Conservation (phyloP, 2,113 vertebrate genomes). For the Noctilio leporinus region DNA sequence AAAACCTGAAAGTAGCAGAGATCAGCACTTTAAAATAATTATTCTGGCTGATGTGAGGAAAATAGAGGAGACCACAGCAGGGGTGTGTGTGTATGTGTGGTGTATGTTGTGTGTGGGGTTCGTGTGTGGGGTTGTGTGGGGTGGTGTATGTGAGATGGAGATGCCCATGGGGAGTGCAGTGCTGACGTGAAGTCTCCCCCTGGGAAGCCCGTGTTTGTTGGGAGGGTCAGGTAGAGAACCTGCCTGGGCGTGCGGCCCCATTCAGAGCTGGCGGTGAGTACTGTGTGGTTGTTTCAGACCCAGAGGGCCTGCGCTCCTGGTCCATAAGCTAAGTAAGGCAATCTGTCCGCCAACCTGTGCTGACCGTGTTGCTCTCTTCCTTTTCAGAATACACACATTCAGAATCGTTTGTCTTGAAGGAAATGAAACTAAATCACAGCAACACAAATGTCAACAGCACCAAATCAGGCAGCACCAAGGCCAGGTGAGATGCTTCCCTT, state of each 20-base stretch:
- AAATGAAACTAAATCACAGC: neutral
- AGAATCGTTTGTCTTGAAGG: neutral
- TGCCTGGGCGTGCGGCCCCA: accelerated
- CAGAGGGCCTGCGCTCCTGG: neutral
- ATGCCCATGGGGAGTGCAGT: neutral
- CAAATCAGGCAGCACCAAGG: neutral
- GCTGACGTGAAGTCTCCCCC: neutral
- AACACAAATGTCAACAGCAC: accelerated
- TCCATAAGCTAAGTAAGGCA: neutral
- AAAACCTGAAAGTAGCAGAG: neutral
- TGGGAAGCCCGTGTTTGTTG: neutral
- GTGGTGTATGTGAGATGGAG: neutral
- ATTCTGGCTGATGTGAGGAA: neutral
- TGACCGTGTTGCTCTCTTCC: neutral
- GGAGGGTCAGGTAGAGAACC: neutral
- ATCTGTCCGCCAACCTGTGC: neutral
- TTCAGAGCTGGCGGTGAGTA: neutral
- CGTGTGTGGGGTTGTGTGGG: neutral
- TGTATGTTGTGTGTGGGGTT: neutral
- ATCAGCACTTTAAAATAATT: neutral
- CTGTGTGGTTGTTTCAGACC: accelerated
- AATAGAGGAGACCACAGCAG: neutral
- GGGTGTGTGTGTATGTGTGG: neutral
- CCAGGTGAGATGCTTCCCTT: neutral
- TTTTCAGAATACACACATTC: slow-evolving; percentile 26